These are phyloP conservation scores for Dendroctonus ponderosae DNA, from an alignment of 1,140 invertebrate species.

Conservation along the genomic window DNA sequence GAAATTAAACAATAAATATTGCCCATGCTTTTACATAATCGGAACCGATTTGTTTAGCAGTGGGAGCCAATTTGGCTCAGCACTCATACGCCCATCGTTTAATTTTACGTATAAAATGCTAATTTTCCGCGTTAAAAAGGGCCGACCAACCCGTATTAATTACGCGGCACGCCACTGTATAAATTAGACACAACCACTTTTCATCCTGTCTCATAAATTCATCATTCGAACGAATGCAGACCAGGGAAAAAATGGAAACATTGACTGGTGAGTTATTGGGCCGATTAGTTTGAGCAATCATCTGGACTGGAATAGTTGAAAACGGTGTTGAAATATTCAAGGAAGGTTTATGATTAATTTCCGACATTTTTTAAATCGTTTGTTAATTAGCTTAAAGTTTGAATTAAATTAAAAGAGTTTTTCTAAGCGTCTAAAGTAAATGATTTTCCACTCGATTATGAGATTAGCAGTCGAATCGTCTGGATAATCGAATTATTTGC, in stretches of 20 bases:
- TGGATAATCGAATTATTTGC: no score
- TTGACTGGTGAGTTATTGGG: conserved; percentile 24
- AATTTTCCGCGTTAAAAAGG: conserved; percentile 28
- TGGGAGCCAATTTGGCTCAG: conserved; percentile 15
- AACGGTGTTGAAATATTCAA: no score
- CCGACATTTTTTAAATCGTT: no score
- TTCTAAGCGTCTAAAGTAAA: no score
- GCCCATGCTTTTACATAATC: background rate
- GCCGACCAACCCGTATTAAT: conserved; percentile 22
- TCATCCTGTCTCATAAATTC: conserved; percentile 28
- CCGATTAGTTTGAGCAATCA: conserved; percentile 9
- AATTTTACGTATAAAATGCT: conserved; percentile 29
- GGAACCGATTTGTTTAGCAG: conserved; percentile 13
- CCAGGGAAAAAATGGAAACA: conserved; percentile 17
- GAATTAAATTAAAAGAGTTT: no score
- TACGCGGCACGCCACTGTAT: conserved; percentile 28
- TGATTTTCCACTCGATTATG: no score
- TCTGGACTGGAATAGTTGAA: no score
- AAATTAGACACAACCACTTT: conserved; percentile 27
- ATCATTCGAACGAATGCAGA: conserved; percentile 22
- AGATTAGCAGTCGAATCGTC: no score
- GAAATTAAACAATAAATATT: no score
- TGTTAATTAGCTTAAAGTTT: no score
- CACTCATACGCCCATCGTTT: conserved; percentile 19
- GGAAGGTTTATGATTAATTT: no score